Percentiles rank a stretch among this genome's conserved stretches.
phyloP scores from a whole-genome alignment of 2,888 invertebrate genomes.

The Leptarthrus brevirostris region DNA sequence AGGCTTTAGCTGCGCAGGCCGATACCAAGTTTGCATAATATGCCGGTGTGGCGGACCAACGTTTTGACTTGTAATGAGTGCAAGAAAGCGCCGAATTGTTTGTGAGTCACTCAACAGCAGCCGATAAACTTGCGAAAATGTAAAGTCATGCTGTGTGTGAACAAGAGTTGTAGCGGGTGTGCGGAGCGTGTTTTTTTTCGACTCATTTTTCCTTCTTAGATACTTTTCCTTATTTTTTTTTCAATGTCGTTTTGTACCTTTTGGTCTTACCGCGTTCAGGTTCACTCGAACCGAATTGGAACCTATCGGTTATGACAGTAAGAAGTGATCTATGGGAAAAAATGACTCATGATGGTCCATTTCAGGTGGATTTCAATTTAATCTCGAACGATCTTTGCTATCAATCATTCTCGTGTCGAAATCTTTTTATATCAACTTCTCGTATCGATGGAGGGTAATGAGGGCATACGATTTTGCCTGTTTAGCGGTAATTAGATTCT shows the following conservation, averaged over 20 bases:
- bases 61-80: conserved; percentile 23
- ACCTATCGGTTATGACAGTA: conserved; percentile 36
- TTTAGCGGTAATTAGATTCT: no score
- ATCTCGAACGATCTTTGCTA: conserved; percentile 26
- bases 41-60: neutral
- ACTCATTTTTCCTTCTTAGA: neutral
- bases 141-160: conserved; percentile 37
- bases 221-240: conserved; percentile 9
- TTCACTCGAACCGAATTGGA: conserved; percentile 25
- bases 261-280: conserved; percentile 34
- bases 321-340: conserved; percentile 40
- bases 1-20: no score
- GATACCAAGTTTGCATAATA: no score
- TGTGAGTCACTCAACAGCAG: conserved; percentile 41
- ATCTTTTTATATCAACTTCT: conserved; percentile 30
- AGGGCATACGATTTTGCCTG: neutral
- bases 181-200: neutral
- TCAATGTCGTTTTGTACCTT: conserved; percentile 10
- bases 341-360: conserved; percentile 39
- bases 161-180: conserved; percentile 10
- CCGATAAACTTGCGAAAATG: conserved; percentile 22
- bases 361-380: conserved; percentile 43
- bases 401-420: conserved; percentile 48
- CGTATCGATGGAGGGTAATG: neutral
- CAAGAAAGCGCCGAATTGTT: conserved; percentile 46